Percentiles rank a stretch among this genome's conserved stretches.
These are phyloP conservation scores for Pristionchus fissidentatus DNA, from an alignment of 2,888 invertebrate genomes.

Conservation along the genomic window DNA sequence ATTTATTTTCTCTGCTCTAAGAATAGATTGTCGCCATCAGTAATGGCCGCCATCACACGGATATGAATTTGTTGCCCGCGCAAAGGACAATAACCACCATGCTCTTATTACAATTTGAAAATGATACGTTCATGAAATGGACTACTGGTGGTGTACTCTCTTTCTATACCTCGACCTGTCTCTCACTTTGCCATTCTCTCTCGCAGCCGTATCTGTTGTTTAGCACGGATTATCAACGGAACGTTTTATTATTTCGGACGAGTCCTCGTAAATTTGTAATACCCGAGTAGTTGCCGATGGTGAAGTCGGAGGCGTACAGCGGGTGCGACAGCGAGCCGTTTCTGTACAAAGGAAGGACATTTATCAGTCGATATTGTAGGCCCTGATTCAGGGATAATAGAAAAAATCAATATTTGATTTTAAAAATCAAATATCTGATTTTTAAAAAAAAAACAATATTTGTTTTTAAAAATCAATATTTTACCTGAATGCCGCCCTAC, in stretches of 20 bases:
- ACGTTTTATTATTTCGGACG: too few relatives aligned
- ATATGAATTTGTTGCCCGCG: too few relatives aligned
- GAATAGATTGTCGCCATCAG: too few relatives aligned
- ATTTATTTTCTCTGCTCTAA: too few relatives aligned
- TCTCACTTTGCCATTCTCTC: too few relatives aligned
- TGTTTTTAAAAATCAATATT: background rate
- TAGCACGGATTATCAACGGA: too few relatives aligned
- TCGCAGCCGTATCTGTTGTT: too few relatives aligned
- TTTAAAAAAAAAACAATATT: slow-evolving; percentile 48
- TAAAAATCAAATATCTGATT: too few relatives aligned
- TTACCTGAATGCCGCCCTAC: slow-evolving; percentile 59
- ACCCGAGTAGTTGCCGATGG: slow-evolving; percentile 56
- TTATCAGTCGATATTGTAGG: background rate
- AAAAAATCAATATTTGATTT: background rate
- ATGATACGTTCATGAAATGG: slow-evolving; percentile 50
- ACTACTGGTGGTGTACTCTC: slow-evolving; percentile 55
- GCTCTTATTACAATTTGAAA: too few relatives aligned
- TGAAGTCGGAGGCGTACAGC: slow-evolving; percentile 54
- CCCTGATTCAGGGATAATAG: background rate
- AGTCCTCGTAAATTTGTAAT: slow-evolving; percentile 54
- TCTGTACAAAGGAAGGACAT: too few relatives aligned
- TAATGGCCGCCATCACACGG: too few relatives aligned
- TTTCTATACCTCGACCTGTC: slow-evolving; percentile 56
- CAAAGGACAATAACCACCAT: too few relatives aligned
- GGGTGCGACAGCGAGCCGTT: slow-evolving; percentile 58